Percentiles rank a stretch among this genome's conserved stretches.
phyloP scores from a whole-genome alignment of 2,113 vertebrate species.

The Fregetta grallaria region DNA sequence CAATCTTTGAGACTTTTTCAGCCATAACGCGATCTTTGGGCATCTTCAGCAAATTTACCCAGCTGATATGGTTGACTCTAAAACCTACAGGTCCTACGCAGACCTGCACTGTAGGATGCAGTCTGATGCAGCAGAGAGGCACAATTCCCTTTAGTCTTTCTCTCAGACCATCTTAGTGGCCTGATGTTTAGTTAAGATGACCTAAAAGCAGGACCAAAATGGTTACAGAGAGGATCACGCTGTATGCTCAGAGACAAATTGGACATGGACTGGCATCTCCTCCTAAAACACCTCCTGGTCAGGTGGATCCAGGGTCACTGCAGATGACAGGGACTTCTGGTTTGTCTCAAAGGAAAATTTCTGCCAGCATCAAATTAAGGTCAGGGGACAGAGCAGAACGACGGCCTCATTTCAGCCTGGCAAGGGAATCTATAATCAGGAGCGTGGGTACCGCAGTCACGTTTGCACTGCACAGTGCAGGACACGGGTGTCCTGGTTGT shows the following conservation, averaged over 20 bases:
- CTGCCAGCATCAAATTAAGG: neutral
- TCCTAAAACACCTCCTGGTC: neutral
- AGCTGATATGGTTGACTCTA: neutral
- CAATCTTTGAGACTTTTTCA: neutral
- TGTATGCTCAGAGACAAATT: rapidly evolving
- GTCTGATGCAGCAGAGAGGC: neutral
- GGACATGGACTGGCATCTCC: neutral
- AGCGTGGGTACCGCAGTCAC: rapidly evolving
- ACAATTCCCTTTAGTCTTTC: neutral
- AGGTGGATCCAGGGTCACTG: neutral
- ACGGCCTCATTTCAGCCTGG: neutral
- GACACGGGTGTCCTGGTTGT: neutral
- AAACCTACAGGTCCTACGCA: neutral
- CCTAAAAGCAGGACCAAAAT: neutral
- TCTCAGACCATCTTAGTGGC: neutral
- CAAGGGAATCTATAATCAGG: neutral
- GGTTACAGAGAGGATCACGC: neutral
- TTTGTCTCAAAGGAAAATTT: neutral
- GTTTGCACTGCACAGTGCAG: rapidly evolving
- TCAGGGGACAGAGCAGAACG: neutral
- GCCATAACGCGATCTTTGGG: neutral
- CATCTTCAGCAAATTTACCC: neutral
- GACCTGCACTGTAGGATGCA: neutral
- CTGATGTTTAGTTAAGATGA: neutral
- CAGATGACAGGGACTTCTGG: neutral